Conservation (phyloP, 2,797 vertebrate genomes). For the Sciurus vulgaris region DNA sequence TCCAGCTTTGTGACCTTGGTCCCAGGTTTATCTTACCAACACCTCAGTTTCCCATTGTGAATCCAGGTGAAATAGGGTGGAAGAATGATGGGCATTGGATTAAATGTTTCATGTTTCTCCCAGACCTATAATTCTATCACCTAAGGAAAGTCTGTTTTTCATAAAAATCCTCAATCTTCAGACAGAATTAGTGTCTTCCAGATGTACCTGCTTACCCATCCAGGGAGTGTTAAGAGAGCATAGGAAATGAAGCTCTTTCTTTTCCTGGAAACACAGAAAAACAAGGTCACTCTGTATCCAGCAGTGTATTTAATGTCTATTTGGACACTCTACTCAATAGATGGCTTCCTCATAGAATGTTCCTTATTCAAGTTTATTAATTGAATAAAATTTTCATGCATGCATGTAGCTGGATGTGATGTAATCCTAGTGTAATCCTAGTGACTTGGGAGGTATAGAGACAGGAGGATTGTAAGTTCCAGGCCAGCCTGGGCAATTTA, state of each 20-base stretch:
- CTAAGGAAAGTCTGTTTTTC: not conserved
- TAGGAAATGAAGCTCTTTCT: not conserved
- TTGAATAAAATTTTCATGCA: not conserved
- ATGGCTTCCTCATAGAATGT: not conserved
- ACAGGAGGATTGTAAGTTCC: no score
- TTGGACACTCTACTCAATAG: not conserved
- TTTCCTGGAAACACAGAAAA: constrained; percentile 3
- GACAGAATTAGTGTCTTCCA: not conserved
- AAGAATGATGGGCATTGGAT: not conserved
- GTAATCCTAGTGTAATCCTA: no score
- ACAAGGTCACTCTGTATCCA: not conserved
- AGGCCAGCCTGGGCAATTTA: no score
- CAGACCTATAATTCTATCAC: not conserved
- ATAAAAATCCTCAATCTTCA: not conserved
- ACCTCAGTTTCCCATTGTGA: constrained; percentile 6
- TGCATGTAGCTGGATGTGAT: no score
- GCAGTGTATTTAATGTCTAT: not conserved
- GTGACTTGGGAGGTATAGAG: no score
- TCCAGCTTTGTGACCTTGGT: not conserved
- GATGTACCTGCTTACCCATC: not conserved
- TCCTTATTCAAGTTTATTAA: not conserved
- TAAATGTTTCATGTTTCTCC: not conserved
- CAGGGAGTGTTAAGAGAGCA: not conserved
- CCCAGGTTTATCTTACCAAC: not conserved
- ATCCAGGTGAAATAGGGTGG: not conserved